A percentile compares a stretch with the other conserved stretches of the same genome.
Evolutionary conservation across 2,797 vertebrate species (phyloP).

Genomic region (Peromyscus nudipes): DNA sequence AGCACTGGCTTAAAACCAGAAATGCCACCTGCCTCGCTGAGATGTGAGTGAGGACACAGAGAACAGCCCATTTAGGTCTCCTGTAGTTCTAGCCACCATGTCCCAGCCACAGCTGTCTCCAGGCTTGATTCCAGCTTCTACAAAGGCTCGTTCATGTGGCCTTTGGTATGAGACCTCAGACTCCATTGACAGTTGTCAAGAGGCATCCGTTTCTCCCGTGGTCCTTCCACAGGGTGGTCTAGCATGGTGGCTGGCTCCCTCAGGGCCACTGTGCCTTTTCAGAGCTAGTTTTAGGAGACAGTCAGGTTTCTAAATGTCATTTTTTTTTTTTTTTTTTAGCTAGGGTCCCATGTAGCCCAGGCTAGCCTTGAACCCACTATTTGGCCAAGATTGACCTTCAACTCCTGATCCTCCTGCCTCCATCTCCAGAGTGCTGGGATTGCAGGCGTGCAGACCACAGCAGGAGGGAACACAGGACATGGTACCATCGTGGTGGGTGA

Average conservation of each 20-base stretch:
- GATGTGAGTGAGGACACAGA: neutral
- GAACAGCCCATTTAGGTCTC: neutral
- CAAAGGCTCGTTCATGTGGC: rapidly evolving
- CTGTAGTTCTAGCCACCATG: rapidly evolving
- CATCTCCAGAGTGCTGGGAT: neutral
- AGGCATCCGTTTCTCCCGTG: neutral
- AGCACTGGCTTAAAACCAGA: neutral
- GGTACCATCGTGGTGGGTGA: rapidly evolving
- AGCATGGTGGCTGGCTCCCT: neutral
- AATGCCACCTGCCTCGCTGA: rapidly evolving
- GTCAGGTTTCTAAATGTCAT: neutral
- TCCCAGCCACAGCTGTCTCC: neutral
- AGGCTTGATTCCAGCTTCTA: neutral
- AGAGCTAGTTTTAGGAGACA: neutral
- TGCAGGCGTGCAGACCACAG: neutral
- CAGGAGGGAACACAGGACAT: rapidly evolving
- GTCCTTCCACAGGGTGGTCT: neutral
- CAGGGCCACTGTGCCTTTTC: neutral
- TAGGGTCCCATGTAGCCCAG: neutral
- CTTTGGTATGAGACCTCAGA: neutral
- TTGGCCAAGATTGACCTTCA: neutral
- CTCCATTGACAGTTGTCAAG: neutral
- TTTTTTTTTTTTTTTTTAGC: neutral
- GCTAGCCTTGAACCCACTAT: neutral
- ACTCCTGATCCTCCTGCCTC: neutral